Percentiles rank a stretch among this genome's conserved stretches.
phyloP scores from a whole-genome alignment of 2,888 invertebrate genomes.

The Mesorhabditis belari region DNA sequence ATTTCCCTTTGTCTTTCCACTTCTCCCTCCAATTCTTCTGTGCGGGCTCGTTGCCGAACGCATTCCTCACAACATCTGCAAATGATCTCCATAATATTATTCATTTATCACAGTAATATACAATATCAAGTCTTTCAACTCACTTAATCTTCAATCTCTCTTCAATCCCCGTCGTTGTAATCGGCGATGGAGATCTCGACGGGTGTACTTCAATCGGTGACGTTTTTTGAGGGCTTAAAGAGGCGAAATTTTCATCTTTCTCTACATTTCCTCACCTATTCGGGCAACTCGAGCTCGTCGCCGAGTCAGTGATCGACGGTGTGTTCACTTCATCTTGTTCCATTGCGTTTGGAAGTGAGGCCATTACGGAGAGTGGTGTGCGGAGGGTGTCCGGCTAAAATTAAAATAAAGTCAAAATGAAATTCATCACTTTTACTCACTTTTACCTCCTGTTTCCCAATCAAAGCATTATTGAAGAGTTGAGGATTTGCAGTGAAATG shows the following conservation, averaged over 20 bases:
- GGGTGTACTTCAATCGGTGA: neutral
- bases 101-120: too few species aligned
- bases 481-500: conserved; percentile 3
- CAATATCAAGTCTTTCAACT: too few species aligned
- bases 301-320: neutral
- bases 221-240: neutral
- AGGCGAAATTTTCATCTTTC: neutral
- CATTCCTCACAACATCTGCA: too few species aligned
- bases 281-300: neutral
- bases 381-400: neutral
- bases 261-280: neutral
- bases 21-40: too few species aligned
- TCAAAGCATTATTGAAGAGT: neutral
- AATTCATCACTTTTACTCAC: too few species aligned
- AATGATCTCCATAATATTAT: too few species aligned
- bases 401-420: too few species aligned
- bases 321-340: neutral
- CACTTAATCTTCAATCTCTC: neutral
- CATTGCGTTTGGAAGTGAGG: neutral
- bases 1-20: too few species aligned
- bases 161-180: neutral
- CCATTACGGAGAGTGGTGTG: neutral
- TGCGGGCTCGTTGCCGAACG: too few species aligned
- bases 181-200: neutral
- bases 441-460: neutral